phyloP scores from a whole-genome alignment of 2,797 vertebrate species.

The Scolopax bukidnonensis region DNA sequence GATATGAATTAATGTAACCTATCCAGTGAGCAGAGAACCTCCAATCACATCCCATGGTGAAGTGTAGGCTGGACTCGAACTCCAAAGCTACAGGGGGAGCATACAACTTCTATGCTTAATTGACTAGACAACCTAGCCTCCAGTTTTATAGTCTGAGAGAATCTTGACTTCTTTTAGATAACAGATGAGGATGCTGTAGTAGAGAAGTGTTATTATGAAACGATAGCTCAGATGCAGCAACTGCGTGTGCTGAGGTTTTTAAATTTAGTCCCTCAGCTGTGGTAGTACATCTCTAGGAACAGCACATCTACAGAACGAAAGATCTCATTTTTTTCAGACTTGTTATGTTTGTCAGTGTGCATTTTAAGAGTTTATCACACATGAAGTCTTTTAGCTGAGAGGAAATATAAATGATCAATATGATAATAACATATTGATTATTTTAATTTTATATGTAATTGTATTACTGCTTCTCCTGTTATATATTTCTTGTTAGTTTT shows the following conservation, averaged over 20 bases:
- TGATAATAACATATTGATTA: not conserved
- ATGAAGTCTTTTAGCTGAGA: not conserved
- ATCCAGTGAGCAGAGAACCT: not conserved
- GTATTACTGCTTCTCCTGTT: not conserved
- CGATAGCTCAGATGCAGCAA: not conserved
- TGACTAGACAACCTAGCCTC: slow-evolving; percentile 11
- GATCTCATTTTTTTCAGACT: not conserved
- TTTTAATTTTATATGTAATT: not conserved
- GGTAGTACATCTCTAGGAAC: not conserved
- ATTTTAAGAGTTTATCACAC: not conserved
- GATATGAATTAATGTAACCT: slow-evolving; percentile 26
- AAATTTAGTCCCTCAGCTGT: slow-evolving; percentile 23
- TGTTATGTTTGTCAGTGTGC: not conserved
- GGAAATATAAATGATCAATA: not conserved
- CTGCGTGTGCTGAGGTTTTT: slow-evolving; percentile 6
- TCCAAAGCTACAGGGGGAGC: not conserved
- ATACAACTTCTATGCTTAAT: not conserved
- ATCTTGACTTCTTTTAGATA: slow-evolving; percentile 45
- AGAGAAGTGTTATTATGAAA: slow-evolving; percentile 26
- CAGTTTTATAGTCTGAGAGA: slow-evolving; percentile 11
- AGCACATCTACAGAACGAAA: not conserved
- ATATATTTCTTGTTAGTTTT: slow-evolving; percentile 56
- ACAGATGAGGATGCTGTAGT: slow-evolving; percentile 34
- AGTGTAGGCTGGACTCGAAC: not conserved
- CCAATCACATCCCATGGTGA: not conserved